Conservation (phyloP, 1,140 invertebrate species). For the Scaptomyza pallida region DNA sequence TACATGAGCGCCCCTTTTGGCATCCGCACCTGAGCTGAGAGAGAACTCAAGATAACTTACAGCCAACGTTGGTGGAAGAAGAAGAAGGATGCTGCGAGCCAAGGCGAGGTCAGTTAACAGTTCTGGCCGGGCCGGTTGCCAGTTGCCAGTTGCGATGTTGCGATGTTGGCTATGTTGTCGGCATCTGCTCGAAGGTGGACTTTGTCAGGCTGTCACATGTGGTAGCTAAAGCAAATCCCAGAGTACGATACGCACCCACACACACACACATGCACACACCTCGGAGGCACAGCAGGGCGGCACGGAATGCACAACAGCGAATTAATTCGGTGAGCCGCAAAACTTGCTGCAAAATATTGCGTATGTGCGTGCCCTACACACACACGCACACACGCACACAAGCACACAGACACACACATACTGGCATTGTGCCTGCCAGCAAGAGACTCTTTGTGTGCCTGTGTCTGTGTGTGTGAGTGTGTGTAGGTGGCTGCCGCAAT, state of each 20-base stretch:
- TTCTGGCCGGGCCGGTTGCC: constrained; percentile 4
- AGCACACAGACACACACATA: too few species aligned
- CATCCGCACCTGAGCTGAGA: constrained; percentile 23
- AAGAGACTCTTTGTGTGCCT: background rate
- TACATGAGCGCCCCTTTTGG: constrained; percentile 30
- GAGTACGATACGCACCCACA: background rate
- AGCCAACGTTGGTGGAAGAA: background rate
- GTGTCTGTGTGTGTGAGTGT: constrained; percentile 4
- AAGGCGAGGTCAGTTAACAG: constrained; percentile 6
- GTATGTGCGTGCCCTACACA: constrained; percentile 68
- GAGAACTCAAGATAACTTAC: constrained; percentile 5
- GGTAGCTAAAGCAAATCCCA: constrained; percentile 26
- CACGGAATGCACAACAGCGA: constrained; percentile 55
- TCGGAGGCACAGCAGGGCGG: constrained; percentile 1
- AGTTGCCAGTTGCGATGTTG: constrained; percentile 1
- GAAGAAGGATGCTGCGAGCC: too few species aligned
- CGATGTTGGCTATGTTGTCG: too few species aligned
- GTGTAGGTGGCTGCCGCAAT: constrained; percentile 41
- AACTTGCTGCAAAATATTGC: constrained; percentile 74
- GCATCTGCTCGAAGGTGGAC: constrained; percentile 6
- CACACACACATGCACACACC: background rate
- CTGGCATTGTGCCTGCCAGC: too few species aligned
- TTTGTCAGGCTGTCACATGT: constrained; percentile 32
- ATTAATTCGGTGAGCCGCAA: constrained; percentile 70
- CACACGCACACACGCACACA: too few species aligned